Evolutionary conservation across 2,888 invertebrate species (phyloP), one percentile per base, ranked within the genome.

Genomic region (Lepidochrysops patricia): DNA sequence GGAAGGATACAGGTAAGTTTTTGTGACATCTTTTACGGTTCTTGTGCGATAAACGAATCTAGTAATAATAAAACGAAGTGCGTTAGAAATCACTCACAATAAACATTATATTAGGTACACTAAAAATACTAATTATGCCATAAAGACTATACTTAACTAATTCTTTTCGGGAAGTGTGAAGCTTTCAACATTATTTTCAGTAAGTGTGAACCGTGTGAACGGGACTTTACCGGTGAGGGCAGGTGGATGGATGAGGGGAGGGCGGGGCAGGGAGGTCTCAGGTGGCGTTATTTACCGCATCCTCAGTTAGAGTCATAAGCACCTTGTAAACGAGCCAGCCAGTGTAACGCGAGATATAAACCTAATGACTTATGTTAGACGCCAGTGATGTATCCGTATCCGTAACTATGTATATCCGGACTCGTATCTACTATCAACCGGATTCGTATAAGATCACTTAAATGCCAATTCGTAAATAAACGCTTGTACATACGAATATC

Each of bases 221-320:
- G 13, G 35, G n/a, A 13, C 35, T n/a, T 35, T 13, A 13, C 35
- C 35, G 35, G 35, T 4, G 35, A 13, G n/a, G 35, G 5, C n/a
- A 4, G 35, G 35, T n/a, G 35, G n/a, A n/a, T n/a, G 35, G 35
- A 13, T 5, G 13, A 5, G 13, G 4, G 2, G 13, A 4, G 35
- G 35, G 35, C 0, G 34, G 7, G 43, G 29, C 25, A 52, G 49
- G 13, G 7, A n/a, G 57, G 57, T 63, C 68, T 70, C 69, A 71
- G 70, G 70, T 71, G 68, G 66, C 66, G 63, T 67, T 65, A 68
- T 67, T 69, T 66, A 68, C 68, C 64, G 63, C 65, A 64, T 63
- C 62, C 67, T 62, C 63, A 26, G 64, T 57, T 43, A 43, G 19
- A 43, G 19, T 43, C 54, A 29, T 54, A 62, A 59, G 66, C 62